Evolutionary conservation across 2,113 vertebrate genomes (phyloP), one percentile per base, ranked within the genome.

Genomic region (Dendropsophus ebraccatus): DNA sequence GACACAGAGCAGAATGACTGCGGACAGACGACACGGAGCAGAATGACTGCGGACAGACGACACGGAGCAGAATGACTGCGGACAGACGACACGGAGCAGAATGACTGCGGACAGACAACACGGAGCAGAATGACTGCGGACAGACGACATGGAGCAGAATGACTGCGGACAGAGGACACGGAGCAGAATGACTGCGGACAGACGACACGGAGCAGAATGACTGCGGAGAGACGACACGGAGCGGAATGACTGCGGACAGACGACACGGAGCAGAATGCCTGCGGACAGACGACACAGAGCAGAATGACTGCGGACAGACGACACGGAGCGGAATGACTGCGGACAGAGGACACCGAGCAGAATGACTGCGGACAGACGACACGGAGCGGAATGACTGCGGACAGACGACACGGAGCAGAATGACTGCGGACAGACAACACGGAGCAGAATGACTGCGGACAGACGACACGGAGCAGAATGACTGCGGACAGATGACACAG

Each of bases 151-250:
- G 37, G 8, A 82, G 80, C 54, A 70, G 70, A 69, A 70, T 82
- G 30, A 69, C 62, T 69, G 62, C n/a, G 19, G 9, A 70, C 69
- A 69, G 25, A 32, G 32, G 37, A 67, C 49, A 13, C 35, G 37
- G 8, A 82, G 80, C 54, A 70, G 70, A 69, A 70, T 82, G 30
- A 69, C 62, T 69, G 62, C n/a, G 19, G 9, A 70, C 69, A 69
- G 25, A 32, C 32, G 37, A 67, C 49, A 13, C 35, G 37, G 8
- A 82, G 80, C 54, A 70, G 70, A 69, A 70, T 82, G 30, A 69
- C 62, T 69, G 62, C n/a, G 19, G 9, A 70, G 70, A 69, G 25
- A 32, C 32, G 37, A 67, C 49, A 13, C 35, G 37, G 8, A 82
- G 80, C 54, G 52, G 70, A 69, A 70, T 82, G 30, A 69, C 62